Evolutionary conservation across 2,888 invertebrate genomes (phyloP).

Genomic region (Monopis laevigella): DNA sequence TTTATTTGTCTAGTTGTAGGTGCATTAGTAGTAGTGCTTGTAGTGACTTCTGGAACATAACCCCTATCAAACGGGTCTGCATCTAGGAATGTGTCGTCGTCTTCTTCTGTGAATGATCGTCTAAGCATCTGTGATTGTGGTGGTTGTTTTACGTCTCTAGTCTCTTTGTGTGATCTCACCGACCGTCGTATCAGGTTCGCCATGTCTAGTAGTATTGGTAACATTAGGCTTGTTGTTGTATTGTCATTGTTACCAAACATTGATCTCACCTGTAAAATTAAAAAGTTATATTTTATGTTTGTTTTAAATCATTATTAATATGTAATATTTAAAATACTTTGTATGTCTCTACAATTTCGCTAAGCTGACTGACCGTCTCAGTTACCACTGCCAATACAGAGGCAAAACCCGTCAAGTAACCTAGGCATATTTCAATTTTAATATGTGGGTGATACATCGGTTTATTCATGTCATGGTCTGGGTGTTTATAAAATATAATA

Average conservation of each 20-base stretch:
- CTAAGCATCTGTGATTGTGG: slow-evolving; percentile 24
- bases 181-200: slow-evolving; percentile 69
- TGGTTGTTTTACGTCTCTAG: slow-evolving; percentile 35
- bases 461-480: too few species aligned
- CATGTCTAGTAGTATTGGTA: slow-evolving; percentile 72
- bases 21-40: slow-evolving; percentile 24
- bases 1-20: slow-evolving; percentile 21
- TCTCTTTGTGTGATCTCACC: slow-evolving; percentile 45
- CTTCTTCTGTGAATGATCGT: slow-evolving; percentile 41
- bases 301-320: neutral
- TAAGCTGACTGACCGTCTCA: too few species aligned
- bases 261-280: slow-evolving; percentile 64
- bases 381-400: too few species aligned
- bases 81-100: slow-evolving; percentile 30
- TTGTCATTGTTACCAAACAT: slow-evolving; percentile 67
- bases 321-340: neutral
- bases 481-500: too few species aligned
- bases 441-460: too few species aligned
- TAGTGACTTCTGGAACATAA: slow-evolving; percentile 23
- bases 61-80: slow-evolving; percentile 41
- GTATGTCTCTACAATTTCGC: neutral
- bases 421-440: too few species aligned
- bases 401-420: too few species aligned
- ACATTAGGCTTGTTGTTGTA: slow-evolving; percentile 62
- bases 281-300: neutral